Evolutionary conservation across 1,140 invertebrate genomes (phyloP).

Genomic region (Drosophila micromelanica): DNA sequence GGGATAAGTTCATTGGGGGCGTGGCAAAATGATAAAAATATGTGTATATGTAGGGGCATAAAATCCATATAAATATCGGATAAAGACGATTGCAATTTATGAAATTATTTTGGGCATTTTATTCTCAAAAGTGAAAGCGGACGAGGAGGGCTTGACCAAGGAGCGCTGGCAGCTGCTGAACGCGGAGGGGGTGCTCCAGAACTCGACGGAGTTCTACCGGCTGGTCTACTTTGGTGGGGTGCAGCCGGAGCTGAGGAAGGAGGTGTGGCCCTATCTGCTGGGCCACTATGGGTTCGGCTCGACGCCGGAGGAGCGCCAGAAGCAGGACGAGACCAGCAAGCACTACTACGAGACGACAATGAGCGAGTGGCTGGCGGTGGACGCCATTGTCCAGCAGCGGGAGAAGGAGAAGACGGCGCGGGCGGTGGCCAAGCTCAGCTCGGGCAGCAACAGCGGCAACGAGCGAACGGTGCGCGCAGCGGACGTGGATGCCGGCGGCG

Average conservation of each 20-base stretch:
- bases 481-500: conserved; percentile 64
- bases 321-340: conserved; percentile 88
- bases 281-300: conserved; percentile 94
- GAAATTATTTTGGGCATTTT: too few relatives aligned
- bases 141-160: conserved; percentile 88
- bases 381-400: conserved; percentile 94
- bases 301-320: conserved; percentile 88
- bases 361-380: conserved; percentile 97
- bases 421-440: conserved; percentile 87
- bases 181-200: conserved; percentile 86
- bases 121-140: conserved; percentile 86
- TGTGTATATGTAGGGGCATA: too few relatives aligned
- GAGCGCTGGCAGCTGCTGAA: conserved; percentile 89
- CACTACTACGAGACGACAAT: conserved; percentile 94
- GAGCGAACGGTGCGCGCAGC: conserved; percentile 65
- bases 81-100: too few relatives aligned
- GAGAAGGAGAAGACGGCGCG: conserved; percentile 90
- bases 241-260: conserved; percentile 90
- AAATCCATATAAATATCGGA: too few relatives aligned
- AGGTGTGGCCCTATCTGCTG: conserved; percentile 96
- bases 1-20: too few relatives aligned
- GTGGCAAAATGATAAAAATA: too few relatives aligned
- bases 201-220: conserved; percentile 91
- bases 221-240: conserved; percentile 95
- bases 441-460: conserved; percentile 85